A percentile compares a stretch with the other conserved stretches of the same genome.
Conservation (phyloP, 2,888 invertebrate species). For the Zaprionus lineosus region DNA sequence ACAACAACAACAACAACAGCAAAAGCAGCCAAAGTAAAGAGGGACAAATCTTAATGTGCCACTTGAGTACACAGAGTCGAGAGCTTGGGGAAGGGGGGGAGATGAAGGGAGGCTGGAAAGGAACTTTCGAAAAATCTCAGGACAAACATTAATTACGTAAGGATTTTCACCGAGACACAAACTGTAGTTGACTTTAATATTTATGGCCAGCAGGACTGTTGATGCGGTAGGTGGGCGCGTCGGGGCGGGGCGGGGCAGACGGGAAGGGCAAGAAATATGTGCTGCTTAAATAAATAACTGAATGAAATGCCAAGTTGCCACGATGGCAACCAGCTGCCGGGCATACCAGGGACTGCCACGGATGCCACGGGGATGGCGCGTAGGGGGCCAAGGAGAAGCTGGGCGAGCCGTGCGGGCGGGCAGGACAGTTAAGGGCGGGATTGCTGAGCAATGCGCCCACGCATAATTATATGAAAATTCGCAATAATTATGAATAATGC, state of each 20-base stretch:
- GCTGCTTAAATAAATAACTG: conserved; percentile 66
- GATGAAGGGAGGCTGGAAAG: neutral
- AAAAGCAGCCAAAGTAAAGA: too few species aligned
- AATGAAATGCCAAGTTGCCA: conserved; percentile 25
- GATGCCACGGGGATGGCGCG: too few species aligned
- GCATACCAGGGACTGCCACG: too few species aligned
- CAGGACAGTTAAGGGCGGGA: neutral
- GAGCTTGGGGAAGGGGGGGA: neutral
- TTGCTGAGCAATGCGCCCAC: conserved; percentile 50
- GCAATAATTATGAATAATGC: conserved; percentile 75
- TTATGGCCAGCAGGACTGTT: conserved; percentile 55
- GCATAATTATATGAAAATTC: conserved; percentile 75
- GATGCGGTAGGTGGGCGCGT: too few species aligned
- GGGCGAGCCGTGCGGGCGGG: too few species aligned
- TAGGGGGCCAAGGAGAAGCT: too few species aligned
- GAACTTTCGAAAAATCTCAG: conserved; percentile 47
- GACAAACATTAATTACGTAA: conserved; percentile 66
- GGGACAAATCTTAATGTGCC: conserved; percentile 54
- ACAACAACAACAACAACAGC: conserved; percentile 14
- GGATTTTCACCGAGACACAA: conserved; percentile 55
- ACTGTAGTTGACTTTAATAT: conserved; percentile 69
- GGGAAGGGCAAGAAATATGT: conserved; percentile 33
- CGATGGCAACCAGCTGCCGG: conserved; percentile 19
- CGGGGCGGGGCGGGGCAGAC: too few species aligned
- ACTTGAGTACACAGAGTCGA: conserved; percentile 49